Base-by-base conservation (phyloP, 2,113 vertebrate genomes). In the Eurypyga helias region DNA sequence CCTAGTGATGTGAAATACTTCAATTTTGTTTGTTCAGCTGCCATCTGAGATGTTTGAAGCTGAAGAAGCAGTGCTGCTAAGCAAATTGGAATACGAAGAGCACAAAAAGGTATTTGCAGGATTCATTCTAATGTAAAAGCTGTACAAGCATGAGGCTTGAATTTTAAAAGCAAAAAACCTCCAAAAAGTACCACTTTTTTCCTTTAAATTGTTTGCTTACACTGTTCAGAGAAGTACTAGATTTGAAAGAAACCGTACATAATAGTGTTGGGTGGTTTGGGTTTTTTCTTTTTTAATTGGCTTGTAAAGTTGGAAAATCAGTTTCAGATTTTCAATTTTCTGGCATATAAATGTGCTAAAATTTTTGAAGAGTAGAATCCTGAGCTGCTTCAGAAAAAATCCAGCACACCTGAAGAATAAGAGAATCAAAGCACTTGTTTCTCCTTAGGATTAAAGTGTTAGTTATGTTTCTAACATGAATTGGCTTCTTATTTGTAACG, bases 31-130 rank as follows among this genome's bases (percentile, higher is more conserved):
- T 96, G 79, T 96, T 79, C 87, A 99, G 99, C 97, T 99, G 92
- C 99, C 99, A 78, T 98, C 98, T 96, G 99, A 99, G 96, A 98
- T 99, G 91, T 99, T 99, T 97, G 99, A 99, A 97, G 99, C 99
- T n/a, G 99, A 99, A 97, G 99, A 99, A 92, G 99, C 99, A n/a
- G 97, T 99, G 91, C 99, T 99, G 86, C 96, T 99, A 65, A 99
- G 99, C 97, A 99, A 99, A 98, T 96, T 99, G 94, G 99, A 99
- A 91, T 99, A 98, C 57, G 99, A 99, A 93, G 98, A 99, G 84
- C 98, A 99, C 24, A 99, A 98, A 98, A 98, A 98, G 98, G 99
- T 99, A 98, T 91, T 95, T 93, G 43, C 17, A 69, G 46, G 34
- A 34, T 95, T 96, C 65, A 93, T 84, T 75, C 16, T 64, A 18